These are phyloP conservation scores for Lepidochrysops patricia DNA, from an alignment of 2,888 invertebrate genomes.

Conservation along the genomic window DNA sequence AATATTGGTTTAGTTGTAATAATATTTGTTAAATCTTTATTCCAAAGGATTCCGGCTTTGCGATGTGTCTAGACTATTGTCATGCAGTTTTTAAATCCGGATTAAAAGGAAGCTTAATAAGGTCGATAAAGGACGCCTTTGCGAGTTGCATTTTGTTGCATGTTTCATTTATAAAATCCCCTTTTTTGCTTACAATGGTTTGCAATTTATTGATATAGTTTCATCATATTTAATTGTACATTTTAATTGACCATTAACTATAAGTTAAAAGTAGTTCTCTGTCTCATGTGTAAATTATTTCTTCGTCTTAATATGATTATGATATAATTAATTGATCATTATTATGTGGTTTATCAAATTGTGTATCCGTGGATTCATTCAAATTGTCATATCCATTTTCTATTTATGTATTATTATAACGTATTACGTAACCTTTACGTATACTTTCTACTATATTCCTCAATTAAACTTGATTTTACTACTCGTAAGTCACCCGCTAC, in stretches of 20 bases:
- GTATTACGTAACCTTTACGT: too few species aligned
- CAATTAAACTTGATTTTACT: not conserved
- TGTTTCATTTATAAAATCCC: conserved; percentile 11
- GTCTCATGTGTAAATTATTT: not conserved
- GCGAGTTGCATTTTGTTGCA: conserved; percentile 20
- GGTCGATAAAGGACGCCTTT: conserved; percentile 35
- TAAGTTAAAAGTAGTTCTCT: not conserved
- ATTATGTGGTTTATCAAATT: too few species aligned
- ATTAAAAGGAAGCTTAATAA: conserved; percentile 62
- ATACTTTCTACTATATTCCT: not conserved
- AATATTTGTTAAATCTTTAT: conserved; percentile 61
- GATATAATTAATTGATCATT: too few species aligned
- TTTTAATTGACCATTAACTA: not conserved
- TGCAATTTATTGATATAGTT: not conserved
- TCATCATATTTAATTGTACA: not conserved
- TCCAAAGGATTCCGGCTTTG: conserved; percentile 44
- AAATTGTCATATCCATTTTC: not conserved
- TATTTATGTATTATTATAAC: too few species aligned
- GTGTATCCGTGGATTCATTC: not conserved
- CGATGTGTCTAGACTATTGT: conserved; percentile 54
- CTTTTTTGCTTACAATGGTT: conserved; percentile 8
- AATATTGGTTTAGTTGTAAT: conserved; percentile 71
- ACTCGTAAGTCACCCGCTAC: not conserved
- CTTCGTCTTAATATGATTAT: too few species aligned
- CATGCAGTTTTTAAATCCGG: conserved; percentile 60